These are phyloP conservation scores for Caenorhabditis doughertyi DNA, from an alignment of 2,888 invertebrate species.

Conservation along the genomic window DNA sequence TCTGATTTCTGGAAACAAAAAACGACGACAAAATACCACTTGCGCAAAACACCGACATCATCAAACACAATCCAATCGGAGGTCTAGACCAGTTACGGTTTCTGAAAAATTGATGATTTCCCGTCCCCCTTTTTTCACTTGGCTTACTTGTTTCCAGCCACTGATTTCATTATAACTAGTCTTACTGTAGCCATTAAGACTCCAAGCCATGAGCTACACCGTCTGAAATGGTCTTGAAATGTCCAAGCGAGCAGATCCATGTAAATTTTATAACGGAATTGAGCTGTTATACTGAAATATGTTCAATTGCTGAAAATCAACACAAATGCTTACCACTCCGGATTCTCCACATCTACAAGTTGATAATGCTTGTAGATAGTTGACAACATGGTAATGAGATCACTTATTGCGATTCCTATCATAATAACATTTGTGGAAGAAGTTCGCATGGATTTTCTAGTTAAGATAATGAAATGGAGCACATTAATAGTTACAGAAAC, in stretches of 20 bases:
- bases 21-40: conserved; percentile 15
- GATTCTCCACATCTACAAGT: conserved; percentile 22
- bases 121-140: not conserved
- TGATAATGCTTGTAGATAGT: conserved; percentile 28
- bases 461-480: conserved; percentile 12
- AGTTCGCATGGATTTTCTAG: conserved; percentile 37
- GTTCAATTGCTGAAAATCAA: not conserved
- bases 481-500: not conserved
- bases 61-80: conserved; percentile 2
- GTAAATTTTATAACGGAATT: conserved; percentile 1
- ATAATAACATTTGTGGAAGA: conserved; percentile 23
- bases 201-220: conserved; percentile 31
- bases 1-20: conserved; percentile 7
- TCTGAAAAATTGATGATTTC: not conserved
- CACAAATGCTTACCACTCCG: conserved; percentile 4
- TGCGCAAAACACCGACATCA: not conserved
- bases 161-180: conserved; percentile 13
- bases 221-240: conserved; percentile 24
- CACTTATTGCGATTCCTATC: conserved; percentile 32
- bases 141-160: not conserved
- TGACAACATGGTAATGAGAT: conserved; percentile 1
- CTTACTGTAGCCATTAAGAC: conserved; percentile 25
- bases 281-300: conserved; percentile 15
- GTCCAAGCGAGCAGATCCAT: conserved; percentile 13
- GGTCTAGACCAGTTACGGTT: conserved; percentile 25